Evolutionary conservation across 2,888 invertebrate species (phyloP), one percentile per base, ranked within the genome.

Genomic region (Coronaproctus castanopsis): DNA sequence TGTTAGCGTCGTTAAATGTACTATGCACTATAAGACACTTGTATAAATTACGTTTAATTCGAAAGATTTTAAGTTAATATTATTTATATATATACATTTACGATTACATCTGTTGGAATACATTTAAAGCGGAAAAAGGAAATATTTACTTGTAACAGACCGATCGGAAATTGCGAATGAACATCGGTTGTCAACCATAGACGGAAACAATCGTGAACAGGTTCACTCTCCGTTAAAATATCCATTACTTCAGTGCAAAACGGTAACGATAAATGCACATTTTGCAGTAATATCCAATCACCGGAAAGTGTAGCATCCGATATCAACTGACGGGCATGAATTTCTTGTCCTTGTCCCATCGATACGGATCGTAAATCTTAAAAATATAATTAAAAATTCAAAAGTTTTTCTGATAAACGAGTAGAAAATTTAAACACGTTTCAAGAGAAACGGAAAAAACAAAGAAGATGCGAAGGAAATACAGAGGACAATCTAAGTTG

Each of bases 291-390:
- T 1, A 95, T 89, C 95, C 95, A 96, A 18, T 89, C 87, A 0
- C 96, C 95, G 64, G 73, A 71, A 2, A 70, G 64, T 73, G 74
- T 74, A 0, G 85, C 83, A 64, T 87, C 82, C 52, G 80, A 78
- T 67, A 91, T 83, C 76, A 90, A 80, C 68, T 83, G 81, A 23
- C 90, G 78, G 0, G 91, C 91, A 62, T 87, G 87, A 68, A 85
- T 74, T 69, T 85, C 96, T 75, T 96, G 95, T 0, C 95, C 96
- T 77, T 96, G 96, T 2, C 96, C 96, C 95, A 96, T 95, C 3
- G 95, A 96, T 3, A 96, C 90, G 1, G 87, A 82, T 69, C 85
- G 83, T 18, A 88, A 70, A 61, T 77, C 87, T 87, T 68, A 8
- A 72, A 69, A 1, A 21, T 21, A 52, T 19, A 14, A 19, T 53